Percentiles rank a stretch among this genome's conserved stretches.
Conservation (phyloP, 1,140 invertebrate species). For the Brachionus plicatilis region DNA sequence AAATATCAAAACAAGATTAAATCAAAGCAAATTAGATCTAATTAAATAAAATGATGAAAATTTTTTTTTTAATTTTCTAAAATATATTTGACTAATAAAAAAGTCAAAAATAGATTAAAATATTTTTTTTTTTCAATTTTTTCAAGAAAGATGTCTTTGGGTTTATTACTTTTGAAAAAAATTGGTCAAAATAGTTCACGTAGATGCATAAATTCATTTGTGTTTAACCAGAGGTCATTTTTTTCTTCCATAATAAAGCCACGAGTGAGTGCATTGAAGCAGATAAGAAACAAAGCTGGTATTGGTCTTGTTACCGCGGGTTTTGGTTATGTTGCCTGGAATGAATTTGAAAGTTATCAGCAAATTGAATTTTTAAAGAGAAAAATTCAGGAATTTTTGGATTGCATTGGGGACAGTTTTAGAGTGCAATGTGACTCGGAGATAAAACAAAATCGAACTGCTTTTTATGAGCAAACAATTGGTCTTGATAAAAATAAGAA, state of each 20-base stretch:
- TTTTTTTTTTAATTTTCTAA: not conserved
- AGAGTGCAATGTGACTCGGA: not conserved
- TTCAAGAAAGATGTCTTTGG: not conserved
- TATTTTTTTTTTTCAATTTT: not conserved
- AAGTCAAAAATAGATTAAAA: not conserved
- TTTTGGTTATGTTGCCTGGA: not conserved
- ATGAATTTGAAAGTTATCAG: not conserved
- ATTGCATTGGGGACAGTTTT: not conserved
- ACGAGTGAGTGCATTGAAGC: not conserved
- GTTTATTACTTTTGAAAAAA: not conserved
- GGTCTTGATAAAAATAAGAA: not conserved
- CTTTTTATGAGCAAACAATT: constrained; percentile 32
- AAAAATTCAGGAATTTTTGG: constrained; percentile 6
- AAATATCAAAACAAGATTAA: not conserved
- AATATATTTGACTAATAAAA: not conserved
- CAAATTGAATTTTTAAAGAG: not conserved
- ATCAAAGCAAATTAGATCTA: not conserved
- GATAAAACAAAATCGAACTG: constrained; percentile 25
- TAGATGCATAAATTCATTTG: not conserved
- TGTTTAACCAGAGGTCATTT: not conserved
- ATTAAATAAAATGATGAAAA: not conserved
- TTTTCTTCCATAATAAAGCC: not conserved
- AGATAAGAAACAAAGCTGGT: not conserved
- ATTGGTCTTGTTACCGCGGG: not conserved
- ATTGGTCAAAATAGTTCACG: not conserved